These are phyloP conservation scores for Calidris pygmaea DNA, from an alignment of 2,113 vertebrate genomes.

Conservation along the genomic window DNA sequence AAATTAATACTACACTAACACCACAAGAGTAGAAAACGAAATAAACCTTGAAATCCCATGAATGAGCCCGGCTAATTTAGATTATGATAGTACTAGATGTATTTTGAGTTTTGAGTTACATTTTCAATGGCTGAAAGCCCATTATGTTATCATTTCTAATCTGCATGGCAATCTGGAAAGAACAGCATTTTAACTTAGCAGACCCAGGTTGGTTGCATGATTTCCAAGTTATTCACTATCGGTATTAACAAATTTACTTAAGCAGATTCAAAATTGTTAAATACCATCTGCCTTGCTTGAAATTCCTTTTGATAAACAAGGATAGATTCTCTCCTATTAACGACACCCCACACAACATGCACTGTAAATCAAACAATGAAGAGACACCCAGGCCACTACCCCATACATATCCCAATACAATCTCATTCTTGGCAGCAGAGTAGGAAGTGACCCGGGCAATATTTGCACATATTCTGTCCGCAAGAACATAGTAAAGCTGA, in stretches of 20 bases:
- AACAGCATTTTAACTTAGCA: background rate
- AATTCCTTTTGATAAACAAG: background rate
- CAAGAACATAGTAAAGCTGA: background rate
- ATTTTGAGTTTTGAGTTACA: background rate
- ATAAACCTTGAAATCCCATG: background rate
- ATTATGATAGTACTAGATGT: background rate
- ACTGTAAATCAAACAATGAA: background rate
- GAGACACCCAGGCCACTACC: background rate
- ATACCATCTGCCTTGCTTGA: background rate
- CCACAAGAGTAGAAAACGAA: background rate
- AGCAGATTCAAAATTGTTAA: background rate
- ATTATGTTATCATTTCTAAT: background rate
- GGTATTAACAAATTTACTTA: background rate
- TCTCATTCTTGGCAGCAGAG: background rate
- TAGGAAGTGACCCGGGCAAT: background rate
- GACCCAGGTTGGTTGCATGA: background rate
- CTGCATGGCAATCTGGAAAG: background rate
- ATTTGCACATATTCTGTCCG: background rate
- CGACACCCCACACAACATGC: background rate
- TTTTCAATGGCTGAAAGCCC: background rate
- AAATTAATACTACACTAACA: slow-evolving; percentile 1
- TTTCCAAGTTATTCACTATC: background rate
- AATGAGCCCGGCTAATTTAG: background rate
- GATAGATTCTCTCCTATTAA: background rate
- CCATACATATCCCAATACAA: background rate